Evolutionary conservation across 2,113 vertebrate species (phyloP).

Genomic region (Poeciliopsis retropinna): DNA sequence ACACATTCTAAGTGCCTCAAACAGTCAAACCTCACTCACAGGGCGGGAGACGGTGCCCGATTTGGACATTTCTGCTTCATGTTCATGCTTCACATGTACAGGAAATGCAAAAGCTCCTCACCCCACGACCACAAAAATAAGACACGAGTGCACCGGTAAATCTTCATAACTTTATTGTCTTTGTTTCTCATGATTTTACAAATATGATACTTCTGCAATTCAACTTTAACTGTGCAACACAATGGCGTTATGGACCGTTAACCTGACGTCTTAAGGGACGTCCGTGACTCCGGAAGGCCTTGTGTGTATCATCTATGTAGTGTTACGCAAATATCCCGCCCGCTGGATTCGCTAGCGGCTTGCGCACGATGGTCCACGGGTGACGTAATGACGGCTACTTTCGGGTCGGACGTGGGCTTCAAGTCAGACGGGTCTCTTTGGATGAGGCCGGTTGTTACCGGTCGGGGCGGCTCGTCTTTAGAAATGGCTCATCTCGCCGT

Average conservation of each 20-base stretch:
- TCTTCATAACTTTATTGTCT: slow-evolving; percentile 77
- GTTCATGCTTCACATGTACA: too few species aligned
- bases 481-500: slow-evolving; percentile 58
- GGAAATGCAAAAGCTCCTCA: too few species aligned
- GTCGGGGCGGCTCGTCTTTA: slow-evolving; percentile 57
- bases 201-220: slow-evolving; percentile 79
- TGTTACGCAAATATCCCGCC: slow-evolving; percentile 1
- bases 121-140: slow-evolving; percentile 8
- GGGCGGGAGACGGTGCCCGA: too few species aligned
- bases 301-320: slow-evolving; percentile 5
- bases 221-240: slow-evolving; percentile 79
- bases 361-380: slow-evolving; percentile 26
- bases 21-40: too few species aligned
- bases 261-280: slow-evolving; percentile 45
- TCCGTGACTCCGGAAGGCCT: slow-evolving; percentile 44
- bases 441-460: slow-evolving; percentile 68
- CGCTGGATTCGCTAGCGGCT: slow-evolving; percentile 60
- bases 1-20: too few species aligned
- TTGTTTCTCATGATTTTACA: slow-evolving; percentile 80
- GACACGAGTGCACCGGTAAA: slow-evolving; percentile 37
- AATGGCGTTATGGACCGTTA: slow-evolving; percentile 75
- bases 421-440: slow-evolving; percentile 69
- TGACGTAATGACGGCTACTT: slow-evolving; percentile 35
- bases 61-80: too few species aligned
- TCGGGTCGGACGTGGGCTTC: slow-evolving; percentile 35